Evolutionary conservation across 1,140 invertebrate genomes (phyloP).

Genomic region (Drosophila elegans): DNA sequence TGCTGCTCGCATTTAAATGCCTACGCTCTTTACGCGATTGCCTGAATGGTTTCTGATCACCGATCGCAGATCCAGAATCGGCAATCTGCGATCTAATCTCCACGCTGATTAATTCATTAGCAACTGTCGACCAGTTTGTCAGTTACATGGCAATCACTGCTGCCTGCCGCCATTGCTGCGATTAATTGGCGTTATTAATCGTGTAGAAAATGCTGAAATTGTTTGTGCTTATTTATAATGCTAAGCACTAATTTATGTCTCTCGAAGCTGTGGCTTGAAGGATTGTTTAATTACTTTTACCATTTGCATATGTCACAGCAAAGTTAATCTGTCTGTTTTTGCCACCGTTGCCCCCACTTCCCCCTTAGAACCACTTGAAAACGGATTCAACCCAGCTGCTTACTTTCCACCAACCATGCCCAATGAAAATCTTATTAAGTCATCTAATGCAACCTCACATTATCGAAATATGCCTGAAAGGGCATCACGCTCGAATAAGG

Average conservation of each 20-base stretch:
- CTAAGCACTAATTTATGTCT: conserved; percentile 66
- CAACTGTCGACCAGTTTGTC: conserved; percentile 75
- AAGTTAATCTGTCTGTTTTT: background rate
- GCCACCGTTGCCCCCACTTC: background rate
- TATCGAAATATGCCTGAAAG: conserved; percentile 19
- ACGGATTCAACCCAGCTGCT: conserved; percentile 26
- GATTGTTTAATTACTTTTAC: conserved; percentile 65
- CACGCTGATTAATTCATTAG: conserved; percentile 74
- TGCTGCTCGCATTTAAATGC: conserved; percentile 60
- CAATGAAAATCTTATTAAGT: conserved; percentile 59
- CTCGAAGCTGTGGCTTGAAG: conserved; percentile 36
- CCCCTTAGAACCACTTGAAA: conserved; percentile 17
- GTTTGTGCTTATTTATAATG: conserved; percentile 54
- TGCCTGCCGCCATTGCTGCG: conserved; percentile 13
- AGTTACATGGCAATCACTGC: conserved; percentile 49
- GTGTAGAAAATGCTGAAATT: conserved; percentile 63
- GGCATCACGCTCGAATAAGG: conserved; percentile 19
- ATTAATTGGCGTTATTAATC: conserved; percentile 69
- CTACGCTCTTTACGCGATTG: conserved; percentile 46
- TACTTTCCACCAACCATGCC: conserved; percentile 3
- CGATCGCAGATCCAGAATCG: conserved; percentile 31
- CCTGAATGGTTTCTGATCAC: conserved; percentile 52
- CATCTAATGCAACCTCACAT: conserved; percentile 49
- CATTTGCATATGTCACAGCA: conserved; percentile 79
- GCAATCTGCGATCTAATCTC: conserved; percentile 39